Percentiles rank a stretch among this genome's conserved stretches.
Conservation (phyloP, 2,888 invertebrate genomes). For the Mimas tiliae region DNA sequence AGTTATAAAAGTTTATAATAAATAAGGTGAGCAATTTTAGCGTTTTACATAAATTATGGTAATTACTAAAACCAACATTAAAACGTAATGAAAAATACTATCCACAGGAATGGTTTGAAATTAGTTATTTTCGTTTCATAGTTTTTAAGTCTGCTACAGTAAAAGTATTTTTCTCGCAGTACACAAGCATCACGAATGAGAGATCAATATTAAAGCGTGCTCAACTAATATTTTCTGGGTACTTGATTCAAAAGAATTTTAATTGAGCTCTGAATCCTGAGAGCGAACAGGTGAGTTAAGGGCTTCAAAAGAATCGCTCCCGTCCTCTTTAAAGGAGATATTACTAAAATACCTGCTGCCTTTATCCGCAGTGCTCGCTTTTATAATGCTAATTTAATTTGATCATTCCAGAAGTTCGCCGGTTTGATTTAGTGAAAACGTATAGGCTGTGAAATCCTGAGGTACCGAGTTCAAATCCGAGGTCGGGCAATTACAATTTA, state of each 20-base stretch:
- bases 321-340: conserved; percentile 27
- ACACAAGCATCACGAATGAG: background rate
- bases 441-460: too few relatives aligned
- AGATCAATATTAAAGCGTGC: background rate
- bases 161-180: background rate
- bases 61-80: too few relatives aligned
- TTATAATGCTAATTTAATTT: conserved; percentile 11
- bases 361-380: background rate
- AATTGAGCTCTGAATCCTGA: conserved; percentile 39
- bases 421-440: too few relatives aligned
- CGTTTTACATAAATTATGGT: too few relatives aligned
- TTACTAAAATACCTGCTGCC: conserved; percentile 20
- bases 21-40: too few relatives aligned
- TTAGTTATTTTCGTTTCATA: too few relatives aligned
- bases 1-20: too few relatives aligned
- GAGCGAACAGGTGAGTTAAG: conserved; percentile 41
- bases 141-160: too few relatives aligned
- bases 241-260: conserved; percentile 42
- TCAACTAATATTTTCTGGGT: conserved; percentile 32
- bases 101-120: too few relatives aligned
- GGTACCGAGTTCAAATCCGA: too few relatives aligned
- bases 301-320: conserved; percentile 36
- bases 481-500: too few relatives aligned
- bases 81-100: too few relatives aligned
- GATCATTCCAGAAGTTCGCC: background rate